Conservation (phyloP, 2,888 invertebrate species). For the Eueremaeus valkanovi region DNA sequence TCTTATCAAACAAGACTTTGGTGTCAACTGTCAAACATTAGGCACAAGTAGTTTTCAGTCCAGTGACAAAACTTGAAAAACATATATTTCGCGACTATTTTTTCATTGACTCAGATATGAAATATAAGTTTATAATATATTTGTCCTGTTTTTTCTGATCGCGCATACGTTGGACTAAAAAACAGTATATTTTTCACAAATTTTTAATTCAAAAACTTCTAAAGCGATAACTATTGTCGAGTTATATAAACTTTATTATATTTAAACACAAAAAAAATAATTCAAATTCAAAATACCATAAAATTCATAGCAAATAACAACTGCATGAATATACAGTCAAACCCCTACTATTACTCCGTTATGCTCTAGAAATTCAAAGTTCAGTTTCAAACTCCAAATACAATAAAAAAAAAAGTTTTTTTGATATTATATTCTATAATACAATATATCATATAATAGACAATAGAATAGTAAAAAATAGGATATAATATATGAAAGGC, state of each 20-base stretch:
- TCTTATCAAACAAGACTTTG: not conserved
- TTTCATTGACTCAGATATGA: not conserved
- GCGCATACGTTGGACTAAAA: too few relatives aligned
- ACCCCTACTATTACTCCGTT: not conserved
- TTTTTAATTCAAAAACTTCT: too few relatives aligned
- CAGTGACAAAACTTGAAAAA: not conserved
- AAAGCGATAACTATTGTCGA: not conserved
- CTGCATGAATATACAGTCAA: not conserved
- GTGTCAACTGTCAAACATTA: not conserved
- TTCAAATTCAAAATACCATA: not conserved
- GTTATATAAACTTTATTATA: not conserved
- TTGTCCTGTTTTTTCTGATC: not conserved
- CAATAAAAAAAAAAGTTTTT: not conserved
- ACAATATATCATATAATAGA: not conserved
- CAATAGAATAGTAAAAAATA: not conserved
- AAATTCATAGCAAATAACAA: not conserved
- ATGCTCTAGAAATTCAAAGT: conserved; percentile 17
- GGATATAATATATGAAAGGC: not conserved
- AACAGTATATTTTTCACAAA: too few relatives aligned
- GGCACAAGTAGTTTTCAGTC: not conserved
- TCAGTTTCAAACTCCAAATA: not conserved
- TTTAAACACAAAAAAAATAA: not conserved
- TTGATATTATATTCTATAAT: not conserved
- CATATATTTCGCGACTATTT: not conserved
- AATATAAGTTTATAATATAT: too few relatives aligned